Conservation (phyloP, 2,113 vertebrate genomes). For the Mus spicilegus region DNA sequence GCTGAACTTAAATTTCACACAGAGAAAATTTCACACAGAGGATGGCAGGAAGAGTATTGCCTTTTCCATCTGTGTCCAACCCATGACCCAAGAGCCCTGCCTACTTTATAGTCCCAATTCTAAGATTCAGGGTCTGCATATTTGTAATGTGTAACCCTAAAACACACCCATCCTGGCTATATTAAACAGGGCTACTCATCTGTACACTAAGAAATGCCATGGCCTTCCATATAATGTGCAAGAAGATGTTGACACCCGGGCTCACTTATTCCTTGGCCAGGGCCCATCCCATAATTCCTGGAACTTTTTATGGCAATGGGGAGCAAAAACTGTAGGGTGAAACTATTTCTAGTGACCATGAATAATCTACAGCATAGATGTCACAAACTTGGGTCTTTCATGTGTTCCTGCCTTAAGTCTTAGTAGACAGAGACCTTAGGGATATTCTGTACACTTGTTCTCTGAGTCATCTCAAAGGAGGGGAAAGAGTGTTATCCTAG, state of each 20-base stretch:
- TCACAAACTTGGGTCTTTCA: background rate
- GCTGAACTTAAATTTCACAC: background rate
- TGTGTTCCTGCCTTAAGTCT: background rate
- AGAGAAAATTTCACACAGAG: background rate
- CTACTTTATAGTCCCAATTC: background rate
- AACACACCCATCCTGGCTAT: background rate
- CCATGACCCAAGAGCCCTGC: background rate
- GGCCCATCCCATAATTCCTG: background rate
- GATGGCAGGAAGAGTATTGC: background rate
- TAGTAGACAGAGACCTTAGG: background rate
- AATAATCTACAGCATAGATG: background rate
- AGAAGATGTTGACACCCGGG: background rate
- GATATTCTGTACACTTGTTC: background rate
- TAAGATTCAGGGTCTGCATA: background rate
- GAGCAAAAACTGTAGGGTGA: background rate
- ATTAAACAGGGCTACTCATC: background rate
- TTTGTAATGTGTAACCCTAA: background rate
- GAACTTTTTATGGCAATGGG: background rate
- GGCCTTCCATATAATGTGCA: background rate
- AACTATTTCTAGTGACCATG: constrained; percentile 31
- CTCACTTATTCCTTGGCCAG: constrained; percentile 3
- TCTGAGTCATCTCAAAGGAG: background rate
- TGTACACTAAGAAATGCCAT: background rate
- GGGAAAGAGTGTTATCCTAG: background rate
- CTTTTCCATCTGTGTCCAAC: background rate